Evolutionary conservation across 2,113 vertebrate genomes (phyloP).

Genomic region (Prunella himalayana): DNA sequence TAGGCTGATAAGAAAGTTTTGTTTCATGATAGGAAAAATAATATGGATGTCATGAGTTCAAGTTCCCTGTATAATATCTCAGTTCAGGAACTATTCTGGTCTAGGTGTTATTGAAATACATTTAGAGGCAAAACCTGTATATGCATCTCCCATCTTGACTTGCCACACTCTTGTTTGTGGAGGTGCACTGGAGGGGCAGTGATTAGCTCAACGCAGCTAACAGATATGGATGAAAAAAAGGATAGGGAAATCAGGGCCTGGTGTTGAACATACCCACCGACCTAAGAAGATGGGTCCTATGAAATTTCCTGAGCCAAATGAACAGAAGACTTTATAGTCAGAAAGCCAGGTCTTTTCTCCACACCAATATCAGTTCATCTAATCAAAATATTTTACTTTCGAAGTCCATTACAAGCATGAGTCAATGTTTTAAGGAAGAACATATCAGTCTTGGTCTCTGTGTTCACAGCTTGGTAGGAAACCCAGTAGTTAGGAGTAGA

Average conservation of each 20-base stretch:
- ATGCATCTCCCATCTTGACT: not conserved
- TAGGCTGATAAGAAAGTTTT: not conserved
- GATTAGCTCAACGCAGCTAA: not conserved
- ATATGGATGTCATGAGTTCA: accelerated
- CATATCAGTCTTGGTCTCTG: not conserved
- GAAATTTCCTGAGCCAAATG: not conserved
- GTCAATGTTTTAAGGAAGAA: not conserved
- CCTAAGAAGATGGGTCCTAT: not conserved
- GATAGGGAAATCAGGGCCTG: not conserved
- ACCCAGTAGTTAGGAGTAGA: slow-evolving; percentile 29
- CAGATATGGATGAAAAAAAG: not conserved
- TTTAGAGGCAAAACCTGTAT: not conserved
- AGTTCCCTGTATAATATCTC: not conserved
- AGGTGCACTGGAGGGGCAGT: not conserved
- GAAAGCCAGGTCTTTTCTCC: not conserved
- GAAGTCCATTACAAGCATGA: not conserved
- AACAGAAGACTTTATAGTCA: not conserved
- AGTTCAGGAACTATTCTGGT: not conserved
- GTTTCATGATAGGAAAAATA: not conserved
- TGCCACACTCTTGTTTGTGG: not conserved
- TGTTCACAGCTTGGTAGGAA: not conserved
- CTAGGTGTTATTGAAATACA: not conserved
- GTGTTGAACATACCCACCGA: not conserved
- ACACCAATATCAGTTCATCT: not conserved
- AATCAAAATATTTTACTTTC: not conserved